Evolutionary conservation across 2,888 invertebrate species (phyloP).

Genomic region (Ecdyonurus torrentis): DNA sequence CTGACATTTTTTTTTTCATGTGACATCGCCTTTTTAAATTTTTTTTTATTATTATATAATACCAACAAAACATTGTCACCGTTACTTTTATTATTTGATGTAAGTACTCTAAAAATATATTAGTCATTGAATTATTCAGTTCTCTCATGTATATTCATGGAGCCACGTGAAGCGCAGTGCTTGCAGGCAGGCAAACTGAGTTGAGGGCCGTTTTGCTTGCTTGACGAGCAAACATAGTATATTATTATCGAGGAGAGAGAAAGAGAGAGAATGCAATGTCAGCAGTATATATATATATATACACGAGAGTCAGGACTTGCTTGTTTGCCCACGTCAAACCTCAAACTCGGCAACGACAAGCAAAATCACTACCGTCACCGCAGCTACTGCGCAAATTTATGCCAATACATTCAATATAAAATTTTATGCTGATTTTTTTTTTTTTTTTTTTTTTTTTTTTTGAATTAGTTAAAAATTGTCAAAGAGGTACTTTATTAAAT

Average conservation of each 20-base stretch:
- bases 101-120: background rate
- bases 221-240: background rate
- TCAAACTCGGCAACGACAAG: background rate
- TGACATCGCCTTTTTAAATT: too few species aligned
- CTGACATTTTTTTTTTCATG: too few species aligned
- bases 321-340: background rate
- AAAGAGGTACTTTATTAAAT: too few species aligned
- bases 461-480: too few species aligned
- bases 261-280: background rate
- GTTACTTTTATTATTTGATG: background rate
- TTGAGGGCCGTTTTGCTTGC: background rate
- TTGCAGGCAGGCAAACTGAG: background rate
- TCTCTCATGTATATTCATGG: background rate
- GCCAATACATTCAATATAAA: too few species aligned
- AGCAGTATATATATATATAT: background rate
- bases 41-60: too few species aligned
- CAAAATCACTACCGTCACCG: background rate
- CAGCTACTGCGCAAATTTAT: background rate
- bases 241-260: too few species aligned
- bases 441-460: too few species aligned
- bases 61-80: too few species aligned
- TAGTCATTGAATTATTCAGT: background rate
- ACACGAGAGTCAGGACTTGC: too few species aligned
- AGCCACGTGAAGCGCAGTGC: background rate
- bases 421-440: too few species aligned